phyloP scores from a whole-genome alignment of 2,888 invertebrate species.

The Craniophora ligustri region DNA sequence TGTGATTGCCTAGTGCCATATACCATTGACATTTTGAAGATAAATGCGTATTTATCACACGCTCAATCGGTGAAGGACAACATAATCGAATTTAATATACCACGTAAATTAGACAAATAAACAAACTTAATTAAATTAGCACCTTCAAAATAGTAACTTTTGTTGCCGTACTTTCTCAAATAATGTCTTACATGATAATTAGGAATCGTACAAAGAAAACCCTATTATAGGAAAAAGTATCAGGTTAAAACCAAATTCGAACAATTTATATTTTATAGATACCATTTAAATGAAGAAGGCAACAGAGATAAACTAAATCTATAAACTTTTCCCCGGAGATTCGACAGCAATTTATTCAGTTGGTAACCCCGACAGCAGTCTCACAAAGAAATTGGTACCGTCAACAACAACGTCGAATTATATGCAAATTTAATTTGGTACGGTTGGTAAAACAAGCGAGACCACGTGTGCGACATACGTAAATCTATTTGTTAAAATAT shows the following conservation, averaged over 20 bases:
- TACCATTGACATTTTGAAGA: too few relatives aligned
- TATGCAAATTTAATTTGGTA: conserved; percentile 50
- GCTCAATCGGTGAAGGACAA: too few relatives aligned
- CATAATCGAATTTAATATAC: too few relatives aligned
- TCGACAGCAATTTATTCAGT: conserved; percentile 16
- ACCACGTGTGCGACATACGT: conserved; percentile 34
- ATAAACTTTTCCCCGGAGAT: conserved; percentile 4
- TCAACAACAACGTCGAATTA: conserved; percentile 34
- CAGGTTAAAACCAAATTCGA: background rate
- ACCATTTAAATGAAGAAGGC: background rate
- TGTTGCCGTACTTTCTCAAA: too few relatives aligned
- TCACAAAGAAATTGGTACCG: conserved; percentile 31
- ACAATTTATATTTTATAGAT: background rate
- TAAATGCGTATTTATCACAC: too few relatives aligned
- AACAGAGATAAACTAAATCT: conserved; percentile 11
- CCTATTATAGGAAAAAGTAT: background rate
- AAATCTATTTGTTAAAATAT: conserved; percentile 21
- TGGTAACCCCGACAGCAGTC: conserved; percentile 14
- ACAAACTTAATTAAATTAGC: too few relatives aligned
- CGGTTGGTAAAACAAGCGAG: conserved; percentile 47
- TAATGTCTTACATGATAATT: too few relatives aligned
- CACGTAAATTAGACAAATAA: too few relatives aligned
- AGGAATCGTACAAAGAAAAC: too few relatives aligned
- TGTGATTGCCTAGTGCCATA: too few relatives aligned
- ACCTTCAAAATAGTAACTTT: too few relatives aligned